Conservation (phyloP, 2,113 vertebrate species). For the Centropus unirufus region DNA sequence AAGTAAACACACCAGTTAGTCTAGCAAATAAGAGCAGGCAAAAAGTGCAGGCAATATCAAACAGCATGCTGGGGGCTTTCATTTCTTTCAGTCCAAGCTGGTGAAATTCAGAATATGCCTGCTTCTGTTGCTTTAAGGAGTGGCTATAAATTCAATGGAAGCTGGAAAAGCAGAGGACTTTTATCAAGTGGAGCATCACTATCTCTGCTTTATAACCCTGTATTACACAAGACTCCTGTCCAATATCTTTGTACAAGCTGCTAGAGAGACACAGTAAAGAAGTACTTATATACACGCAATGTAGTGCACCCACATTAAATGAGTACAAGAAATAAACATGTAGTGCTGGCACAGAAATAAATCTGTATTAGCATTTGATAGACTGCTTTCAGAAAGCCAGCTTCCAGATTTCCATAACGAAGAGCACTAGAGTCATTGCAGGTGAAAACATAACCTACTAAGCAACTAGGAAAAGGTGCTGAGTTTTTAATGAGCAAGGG, state of each 20-base stretch:
- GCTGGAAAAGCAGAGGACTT: neutral
- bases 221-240: neutral
- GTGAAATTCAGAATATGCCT: neutral
- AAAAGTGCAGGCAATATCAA: neutral
- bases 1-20: neutral
- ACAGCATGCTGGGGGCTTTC: neutral
- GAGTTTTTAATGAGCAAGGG: neutral
- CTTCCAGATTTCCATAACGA: neutral
- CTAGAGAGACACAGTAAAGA: neutral
- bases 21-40: neutral
- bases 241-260: neutral
- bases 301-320: accelerated
- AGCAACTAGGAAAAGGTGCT: neutral
- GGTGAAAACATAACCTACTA: neutral
- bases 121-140: neutral
- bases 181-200: neutral
- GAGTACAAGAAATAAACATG: neutral
- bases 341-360: neutral
- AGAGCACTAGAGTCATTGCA: neutral
- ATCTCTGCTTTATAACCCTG: neutral
- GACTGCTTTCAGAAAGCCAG: neutral
- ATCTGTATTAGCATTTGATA: neutral
- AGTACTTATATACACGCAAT: accelerated
- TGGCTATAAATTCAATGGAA: neutral
- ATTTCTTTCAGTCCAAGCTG: neutral